Conservation (phyloP, 2,888 invertebrate genomes). For the Cryptosula pallasiana region DNA sequence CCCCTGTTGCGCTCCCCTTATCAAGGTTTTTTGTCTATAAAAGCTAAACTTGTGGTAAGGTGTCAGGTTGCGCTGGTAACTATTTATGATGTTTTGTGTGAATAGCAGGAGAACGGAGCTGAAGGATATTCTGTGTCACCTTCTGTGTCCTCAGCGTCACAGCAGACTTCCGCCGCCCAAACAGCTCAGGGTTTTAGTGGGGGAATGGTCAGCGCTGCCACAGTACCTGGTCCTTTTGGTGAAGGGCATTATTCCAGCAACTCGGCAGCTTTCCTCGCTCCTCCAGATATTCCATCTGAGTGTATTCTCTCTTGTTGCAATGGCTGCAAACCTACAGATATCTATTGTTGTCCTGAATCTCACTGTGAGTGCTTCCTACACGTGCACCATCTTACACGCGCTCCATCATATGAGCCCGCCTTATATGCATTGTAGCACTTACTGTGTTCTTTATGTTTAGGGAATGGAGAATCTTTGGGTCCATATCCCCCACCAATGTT, state of each 20-base stretch:
- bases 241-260: background rate
- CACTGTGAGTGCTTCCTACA: constrained; percentile 1
- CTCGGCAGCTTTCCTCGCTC: background rate
- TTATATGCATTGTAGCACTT: too few species aligned
- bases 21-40: background rate
- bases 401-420: too few species aligned
- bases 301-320: constrained; percentile 1
- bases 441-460: too few species aligned
- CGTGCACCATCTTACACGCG: too few species aligned
- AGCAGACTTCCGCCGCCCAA: background rate
- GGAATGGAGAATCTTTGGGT: too few species aligned
- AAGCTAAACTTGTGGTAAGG: background rate
- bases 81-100: background rate
- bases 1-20: background rate
- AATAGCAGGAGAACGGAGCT: background rate
- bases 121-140: background rate
- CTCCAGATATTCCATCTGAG: background rate
- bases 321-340: constrained; percentile 4
- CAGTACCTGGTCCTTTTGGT: background rate
- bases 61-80: background rate
- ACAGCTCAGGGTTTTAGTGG: background rate
- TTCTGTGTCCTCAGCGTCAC: background rate
- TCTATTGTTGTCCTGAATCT: constrained; percentile 1
- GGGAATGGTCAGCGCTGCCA: background rate
- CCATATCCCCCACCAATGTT: constrained; percentile 11